phyloP scores from a whole-genome alignment of 2,888 invertebrate species.

The Melieria crassipennis region DNA sequence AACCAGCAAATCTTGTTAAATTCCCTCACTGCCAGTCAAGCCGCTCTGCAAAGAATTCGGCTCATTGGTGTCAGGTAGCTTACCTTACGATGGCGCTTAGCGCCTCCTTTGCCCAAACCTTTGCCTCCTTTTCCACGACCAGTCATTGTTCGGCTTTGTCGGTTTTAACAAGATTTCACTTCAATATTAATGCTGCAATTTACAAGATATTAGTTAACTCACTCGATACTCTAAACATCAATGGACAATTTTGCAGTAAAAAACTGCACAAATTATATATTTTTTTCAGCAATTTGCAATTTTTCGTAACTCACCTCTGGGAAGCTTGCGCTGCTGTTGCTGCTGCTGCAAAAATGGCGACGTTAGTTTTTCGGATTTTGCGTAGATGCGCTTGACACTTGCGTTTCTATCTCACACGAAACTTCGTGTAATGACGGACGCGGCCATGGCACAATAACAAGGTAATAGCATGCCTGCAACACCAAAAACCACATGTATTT shows the following conservation, averaged over 20 bases:
- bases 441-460: no score
- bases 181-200: not conserved
- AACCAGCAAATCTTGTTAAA: not conserved
- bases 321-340: not conserved
- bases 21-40: no score
- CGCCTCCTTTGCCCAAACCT: slow-evolving; percentile 82
- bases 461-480: no score
- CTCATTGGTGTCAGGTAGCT: not conserved
- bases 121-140: slow-evolving; percentile 84
- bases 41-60: no score
- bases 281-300: no score
- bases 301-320: slow-evolving; percentile 5
- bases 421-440: not conserved
- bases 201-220: not conserved
- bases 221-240: no score
- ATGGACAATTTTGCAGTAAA: not conserved
- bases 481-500: no score
- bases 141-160: slow-evolving; percentile 70
- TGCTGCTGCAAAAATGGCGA: slow-evolving; percentile 29
- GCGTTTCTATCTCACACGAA: not conserved
- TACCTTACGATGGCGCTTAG: slow-evolving; percentile 85
- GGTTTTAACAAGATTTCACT: not conserved
- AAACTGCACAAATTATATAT: not conserved
- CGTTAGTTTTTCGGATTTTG: slow-evolving; percentile 14
- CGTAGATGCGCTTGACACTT: not conserved